These are phyloP conservation scores for Forbesichthys agassizii DNA, from an alignment of 2,113 vertebrate genomes.

Conservation along the genomic window DNA sequence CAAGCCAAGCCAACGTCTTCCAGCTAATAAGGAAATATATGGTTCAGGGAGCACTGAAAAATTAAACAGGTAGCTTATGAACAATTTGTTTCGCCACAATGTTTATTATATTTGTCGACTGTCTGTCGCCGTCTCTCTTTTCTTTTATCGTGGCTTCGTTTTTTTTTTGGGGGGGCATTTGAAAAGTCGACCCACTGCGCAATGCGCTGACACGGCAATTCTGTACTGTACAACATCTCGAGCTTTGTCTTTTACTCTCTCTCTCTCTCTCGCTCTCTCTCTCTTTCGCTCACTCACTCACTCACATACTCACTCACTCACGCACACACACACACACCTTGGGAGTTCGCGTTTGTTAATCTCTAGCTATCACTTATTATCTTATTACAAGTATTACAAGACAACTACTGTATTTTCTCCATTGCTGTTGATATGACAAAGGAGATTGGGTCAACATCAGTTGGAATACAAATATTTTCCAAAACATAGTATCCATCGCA, in stretches of 20 bases:
- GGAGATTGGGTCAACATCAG: conserved; percentile 52
- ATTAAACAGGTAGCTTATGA: conserved; percentile 99
- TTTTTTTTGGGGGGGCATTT: conserved; percentile 5
- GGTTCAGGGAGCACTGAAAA: conserved; percentile 97
- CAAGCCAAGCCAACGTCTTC: conserved; percentile 91
- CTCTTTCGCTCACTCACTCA: too few relatives aligned
- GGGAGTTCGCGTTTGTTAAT: too few relatives aligned
- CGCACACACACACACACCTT: not conserved
- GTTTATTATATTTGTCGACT: conserved; percentile 98
- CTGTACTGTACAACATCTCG: conserved; percentile 36
- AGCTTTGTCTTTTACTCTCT: not conserved
- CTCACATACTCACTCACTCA: not conserved
- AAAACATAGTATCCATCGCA: conserved; percentile 47
- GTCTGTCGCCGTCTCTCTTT: conserved; percentile 80
- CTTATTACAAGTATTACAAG: not conserved
- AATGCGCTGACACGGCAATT: conserved; percentile 61
- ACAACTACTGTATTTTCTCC: conserved; percentile 8
- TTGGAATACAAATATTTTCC: conserved; percentile 59
- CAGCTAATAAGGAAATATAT: conserved; percentile 99
- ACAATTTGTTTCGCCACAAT: conserved; percentile 96
- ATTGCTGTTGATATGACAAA: conserved; percentile 25
- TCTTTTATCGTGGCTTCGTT: conserved; percentile 73
- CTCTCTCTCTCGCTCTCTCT: not conserved
- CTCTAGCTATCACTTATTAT: too few relatives aligned
- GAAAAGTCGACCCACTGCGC: conserved; percentile 34